Base-by-base conservation (phyloP, 2,797 vertebrate species). In the Zenarchopterus dispar region DNA sequence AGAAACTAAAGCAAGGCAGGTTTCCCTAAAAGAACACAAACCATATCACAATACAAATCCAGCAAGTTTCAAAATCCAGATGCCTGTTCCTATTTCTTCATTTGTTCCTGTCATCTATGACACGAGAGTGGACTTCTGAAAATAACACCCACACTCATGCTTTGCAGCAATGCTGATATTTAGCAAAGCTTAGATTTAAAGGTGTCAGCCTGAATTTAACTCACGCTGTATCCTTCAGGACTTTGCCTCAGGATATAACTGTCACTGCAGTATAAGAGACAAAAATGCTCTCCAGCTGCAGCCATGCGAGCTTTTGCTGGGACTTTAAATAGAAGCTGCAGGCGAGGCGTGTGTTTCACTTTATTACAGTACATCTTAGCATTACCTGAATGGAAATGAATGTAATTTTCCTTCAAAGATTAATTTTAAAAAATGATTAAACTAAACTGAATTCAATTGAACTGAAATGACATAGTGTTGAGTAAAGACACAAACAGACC, bases 11-110 rank as follows among this genome's bases (percentile, higher is more conserved):
- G 33, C 48, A 61, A 81, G 70, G 2, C 76, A 78, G 43, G 28
- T 9, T 70, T 62, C 2, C 52, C 56, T 24, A 57, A 77, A 75
- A 54, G 62, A 79, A 75, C 76, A 77, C 55, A 28, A 17, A 68
- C 31, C 16, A 23, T 63, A 77, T 72, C 70, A 65, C 69, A 49
- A 58, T 49, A 65, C 48, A 56, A 42, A 45, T 56, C 56, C 55
- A 4, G 33, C 33, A 62, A 64, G 71, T 79, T 55, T 31, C 60
- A 46, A 63, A 56, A 61, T n/a, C 74, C 48, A 69, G n/a, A 69
- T 17, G 81, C 84, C 76, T 52, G 56, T 41, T 74, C 64, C 1
- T 6, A 72, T 89, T 70, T 78, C 44, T 70, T 50, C 59, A 8
- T 28, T 8, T 28, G 28, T 33, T 19, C 36, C 24, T 59, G 76